Evolutionary conservation across 2,888 invertebrate genomes (phyloP), one percentile per base, ranked within the genome.

Genomic region (Cetonia aurata): DNA sequence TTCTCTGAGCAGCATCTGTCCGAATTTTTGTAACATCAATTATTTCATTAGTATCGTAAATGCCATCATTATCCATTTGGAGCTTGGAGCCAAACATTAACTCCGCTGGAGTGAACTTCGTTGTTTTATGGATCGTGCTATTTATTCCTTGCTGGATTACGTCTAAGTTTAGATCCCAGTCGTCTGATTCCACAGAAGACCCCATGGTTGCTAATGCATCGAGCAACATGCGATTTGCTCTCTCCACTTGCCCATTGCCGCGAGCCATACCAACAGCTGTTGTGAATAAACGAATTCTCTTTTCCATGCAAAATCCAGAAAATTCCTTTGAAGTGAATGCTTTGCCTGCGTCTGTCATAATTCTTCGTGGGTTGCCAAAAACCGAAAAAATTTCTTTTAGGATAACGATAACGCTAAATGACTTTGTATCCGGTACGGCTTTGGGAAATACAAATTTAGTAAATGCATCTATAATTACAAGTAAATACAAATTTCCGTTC

Each of bases 271-370:
- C 72, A 9, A 75, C 74, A 17, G 75, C 76, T 19, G 56, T 73
- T 8, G 72, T 59, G 42, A 76, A 67, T 37, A 79, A 77, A n/a
- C 76, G 75, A 17, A 81, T 77, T 8, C 75, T 76, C 53, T 77
- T 75, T n/a, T 79, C 75, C 6, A 70, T 42, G 65, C 80, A 82
- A 71, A 79, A 82, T 9, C 72, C 68, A 69, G 76, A 69, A 67
- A 85, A 84, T 0, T 69, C 60, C n/a, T 76, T 70, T 1, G 81
- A 79, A 0, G 82, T 83, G 67, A 82, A 85, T 6, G 78, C 77
- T 15, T 78, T 78, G n/a, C 83, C 83, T 10, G 79, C 71, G 68
- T 85, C 83, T 3, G 79, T 78, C 13, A 85, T 79, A n/a, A 83
- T 73, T 19, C 80, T 69, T 1, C 67, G 73, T 13, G 80, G 78